Evolutionary conservation across 2,113 vertebrate species (phyloP).

Genomic region (Hystrix cristata): DNA sequence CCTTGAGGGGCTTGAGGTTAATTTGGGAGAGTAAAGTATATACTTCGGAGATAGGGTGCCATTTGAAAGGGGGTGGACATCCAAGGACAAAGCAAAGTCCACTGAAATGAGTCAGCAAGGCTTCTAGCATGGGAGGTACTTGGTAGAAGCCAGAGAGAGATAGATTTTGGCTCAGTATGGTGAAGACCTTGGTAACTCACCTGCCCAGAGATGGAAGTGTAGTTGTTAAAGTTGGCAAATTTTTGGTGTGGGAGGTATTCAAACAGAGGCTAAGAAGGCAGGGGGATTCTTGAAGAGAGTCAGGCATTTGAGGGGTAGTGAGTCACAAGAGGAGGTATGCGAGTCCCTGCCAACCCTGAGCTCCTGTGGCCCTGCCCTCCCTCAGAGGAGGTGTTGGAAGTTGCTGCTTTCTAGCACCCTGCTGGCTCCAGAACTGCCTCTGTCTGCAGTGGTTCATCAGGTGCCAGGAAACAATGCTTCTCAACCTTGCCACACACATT

Average conservation of each 20-base stretch:
- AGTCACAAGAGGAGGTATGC: not conserved
- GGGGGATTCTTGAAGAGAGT: not conserved
- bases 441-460: conserved; percentile 7
- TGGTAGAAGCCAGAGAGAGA: not conserved
- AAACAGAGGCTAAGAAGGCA: conserved; percentile 1
- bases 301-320: not conserved
- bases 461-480: conserved; percentile 49
- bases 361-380: not conserved
- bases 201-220: not conserved
- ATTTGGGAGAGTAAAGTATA: conserved; percentile 63
- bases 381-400: not conserved
- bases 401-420: not conserved
- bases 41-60: not conserved
- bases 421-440: not conserved
- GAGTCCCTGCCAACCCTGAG: not conserved
- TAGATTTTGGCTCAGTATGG: not conserved
- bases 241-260: not conserved
- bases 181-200: conserved; percentile 43
- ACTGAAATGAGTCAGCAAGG: conserved; percentile 49
- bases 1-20: conserved; percentile 58
- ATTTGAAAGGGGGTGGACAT: conserved; percentile 29
- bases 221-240: not conserved
- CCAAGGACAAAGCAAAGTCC: conserved; percentile 52
- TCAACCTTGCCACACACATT: not conserved
- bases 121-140: not conserved